Percentiles rank a stretch among this genome's conserved stretches.
These are phyloP conservation scores for Cygnus buccinator DNA, from an alignment of 2,113 vertebrate species.

Conservation along the genomic window DNA sequence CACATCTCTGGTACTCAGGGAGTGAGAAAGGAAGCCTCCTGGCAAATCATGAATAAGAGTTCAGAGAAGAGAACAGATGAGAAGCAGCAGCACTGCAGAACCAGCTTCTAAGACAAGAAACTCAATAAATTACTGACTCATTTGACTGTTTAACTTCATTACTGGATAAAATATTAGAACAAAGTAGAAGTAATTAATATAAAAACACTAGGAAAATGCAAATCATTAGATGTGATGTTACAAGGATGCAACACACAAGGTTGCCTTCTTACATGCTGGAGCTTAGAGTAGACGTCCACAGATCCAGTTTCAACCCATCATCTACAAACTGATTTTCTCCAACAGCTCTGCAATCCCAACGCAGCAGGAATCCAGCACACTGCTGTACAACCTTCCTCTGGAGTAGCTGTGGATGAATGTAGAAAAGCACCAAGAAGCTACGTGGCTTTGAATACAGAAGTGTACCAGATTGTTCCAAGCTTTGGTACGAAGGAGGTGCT, in stretches of 20 bases:
- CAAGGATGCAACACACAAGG: not conserved
- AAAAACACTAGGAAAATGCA: not conserved
- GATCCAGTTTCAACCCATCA: not conserved
- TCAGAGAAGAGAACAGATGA: not conserved
- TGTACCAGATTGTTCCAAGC: not conserved
- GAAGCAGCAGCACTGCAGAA: not conserved
- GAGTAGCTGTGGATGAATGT: not conserved
- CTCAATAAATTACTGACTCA: not conserved
- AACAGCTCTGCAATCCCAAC: not conserved
- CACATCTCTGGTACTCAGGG: not conserved
- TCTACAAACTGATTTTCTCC: not conserved
- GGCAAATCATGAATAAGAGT: not conserved
- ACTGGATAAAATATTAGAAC: not conserved
- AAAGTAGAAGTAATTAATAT: not conserved
- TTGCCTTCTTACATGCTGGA: not conserved
- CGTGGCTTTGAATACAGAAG: not conserved
- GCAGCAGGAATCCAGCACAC: not conserved
- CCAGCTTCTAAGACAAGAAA: not conserved
- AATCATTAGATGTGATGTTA: not conserved
- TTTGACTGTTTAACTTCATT: slow-evolving; percentile 30
- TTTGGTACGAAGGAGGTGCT: not conserved
- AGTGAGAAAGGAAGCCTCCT: not conserved
- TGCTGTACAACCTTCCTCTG: not conserved
- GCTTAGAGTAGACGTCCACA: not conserved
- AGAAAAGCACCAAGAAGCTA: not conserved